These are phyloP conservation scores for Tetragnatha versicolor DNA, from an alignment of 1,140 invertebrate genomes.

Conservation along the genomic window DNA sequence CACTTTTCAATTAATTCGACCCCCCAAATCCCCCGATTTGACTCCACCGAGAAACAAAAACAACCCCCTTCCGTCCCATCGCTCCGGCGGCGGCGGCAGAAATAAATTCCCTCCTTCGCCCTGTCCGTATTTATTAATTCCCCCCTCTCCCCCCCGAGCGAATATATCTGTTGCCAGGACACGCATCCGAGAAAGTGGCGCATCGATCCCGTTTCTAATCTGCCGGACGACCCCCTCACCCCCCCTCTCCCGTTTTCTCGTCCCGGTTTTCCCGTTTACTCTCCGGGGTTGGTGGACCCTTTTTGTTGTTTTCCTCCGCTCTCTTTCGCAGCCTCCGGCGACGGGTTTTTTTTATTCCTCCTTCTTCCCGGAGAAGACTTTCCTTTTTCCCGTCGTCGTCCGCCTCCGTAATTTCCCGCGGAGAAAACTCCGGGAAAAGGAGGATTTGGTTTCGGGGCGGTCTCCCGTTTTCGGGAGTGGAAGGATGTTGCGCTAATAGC, in stretches of 20 bases:
- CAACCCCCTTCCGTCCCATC: conserved; percentile 13
- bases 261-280: conserved; percentile 21
- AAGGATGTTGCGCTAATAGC: too few relatives aligned
- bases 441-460: conserved; percentile 15
- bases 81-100: background rate
- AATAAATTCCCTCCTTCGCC: conserved; percentile 28
- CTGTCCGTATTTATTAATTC: conserved; percentile 37
- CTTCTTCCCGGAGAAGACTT: background rate
- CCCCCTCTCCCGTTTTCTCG: conserved; percentile 1
- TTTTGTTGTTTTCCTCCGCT: conserved; percentile 22
- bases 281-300: background rate
- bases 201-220: conserved; percentile 42
- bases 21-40: background rate
- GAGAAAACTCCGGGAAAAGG: background rate
- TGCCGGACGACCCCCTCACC: conserved; percentile 16
- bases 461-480: too few relatives aligned
- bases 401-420: background rate
- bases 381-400: background rate
- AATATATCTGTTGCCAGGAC: conserved; percentile 41
- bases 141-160: conserved; percentile 2
- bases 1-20: too few relatives aligned
- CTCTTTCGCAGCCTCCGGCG: background rate
- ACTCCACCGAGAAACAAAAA: background rate
- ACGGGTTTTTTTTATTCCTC: background rate
- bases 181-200: conserved; percentile 33